These are phyloP conservation scores for Arenaria interpres DNA, from an alignment of 2,113 vertebrate genomes.

Conservation along the genomic window DNA sequence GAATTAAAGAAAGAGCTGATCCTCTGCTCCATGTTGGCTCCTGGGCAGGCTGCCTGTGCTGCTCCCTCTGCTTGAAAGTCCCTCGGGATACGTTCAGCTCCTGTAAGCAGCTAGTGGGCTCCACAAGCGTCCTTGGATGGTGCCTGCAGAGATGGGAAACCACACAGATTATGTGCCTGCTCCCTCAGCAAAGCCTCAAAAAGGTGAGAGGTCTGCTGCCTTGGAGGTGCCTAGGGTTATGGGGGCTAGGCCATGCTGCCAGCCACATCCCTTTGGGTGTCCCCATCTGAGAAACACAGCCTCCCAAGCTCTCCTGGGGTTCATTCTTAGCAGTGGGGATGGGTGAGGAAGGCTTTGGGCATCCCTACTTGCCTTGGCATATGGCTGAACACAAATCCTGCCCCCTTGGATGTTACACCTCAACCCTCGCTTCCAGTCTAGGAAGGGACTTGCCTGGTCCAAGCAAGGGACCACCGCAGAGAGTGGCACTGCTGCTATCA, in stretches of 20 bases:
- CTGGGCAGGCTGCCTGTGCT: background rate
- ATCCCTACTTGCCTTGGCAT: background rate
- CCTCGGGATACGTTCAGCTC: background rate
- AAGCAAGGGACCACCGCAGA: background rate
- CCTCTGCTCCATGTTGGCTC: slow-evolving; percentile 67
- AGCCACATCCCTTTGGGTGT: background rate
- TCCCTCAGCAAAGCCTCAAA: background rate
- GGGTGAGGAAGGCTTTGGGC: background rate
- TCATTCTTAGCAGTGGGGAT: background rate
- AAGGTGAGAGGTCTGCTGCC: background rate
- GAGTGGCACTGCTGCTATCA: background rate
- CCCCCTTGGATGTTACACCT: background rate
- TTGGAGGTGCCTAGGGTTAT: background rate
- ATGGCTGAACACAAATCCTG: background rate
- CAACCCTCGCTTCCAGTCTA: background rate
- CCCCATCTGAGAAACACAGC: background rate
- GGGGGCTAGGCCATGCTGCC: background rate
- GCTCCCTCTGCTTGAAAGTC: background rate
- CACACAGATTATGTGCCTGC: background rate
- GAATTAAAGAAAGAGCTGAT: slow-evolving; percentile 82
- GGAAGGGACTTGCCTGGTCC: background rate
- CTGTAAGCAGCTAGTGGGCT: background rate
- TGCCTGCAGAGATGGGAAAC: background rate
- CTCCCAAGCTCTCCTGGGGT: background rate
- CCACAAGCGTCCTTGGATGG: background rate